These are phyloP conservation scores for Adelognathus sp. DNA, from an alignment of 2,888 invertebrate genomes.

Conservation along the genomic window DNA sequence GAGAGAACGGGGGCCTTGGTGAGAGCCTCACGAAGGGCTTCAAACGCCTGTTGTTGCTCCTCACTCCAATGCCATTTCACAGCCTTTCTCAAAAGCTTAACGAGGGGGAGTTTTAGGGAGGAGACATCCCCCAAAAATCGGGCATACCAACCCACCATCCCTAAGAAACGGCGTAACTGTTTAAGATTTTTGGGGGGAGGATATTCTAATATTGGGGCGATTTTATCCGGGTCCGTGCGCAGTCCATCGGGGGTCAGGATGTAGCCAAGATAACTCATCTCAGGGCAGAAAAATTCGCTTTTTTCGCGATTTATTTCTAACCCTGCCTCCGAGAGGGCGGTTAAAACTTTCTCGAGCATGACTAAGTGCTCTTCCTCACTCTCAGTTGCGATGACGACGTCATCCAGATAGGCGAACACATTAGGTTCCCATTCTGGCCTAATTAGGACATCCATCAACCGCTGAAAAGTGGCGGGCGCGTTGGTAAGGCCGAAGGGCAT, in stretches of 20 bases:
- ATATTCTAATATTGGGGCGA: too few species aligned
- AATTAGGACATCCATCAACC: conserved; percentile 35
- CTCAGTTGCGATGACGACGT: conserved; percentile 29
- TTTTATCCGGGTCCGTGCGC: not conserved
- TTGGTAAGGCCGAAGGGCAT: too few species aligned
- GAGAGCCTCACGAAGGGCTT: too few species aligned
- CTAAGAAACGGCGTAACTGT: too few species aligned
- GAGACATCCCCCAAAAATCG: too few species aligned
- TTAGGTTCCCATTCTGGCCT: conserved; percentile 16
- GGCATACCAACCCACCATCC: too few species aligned
- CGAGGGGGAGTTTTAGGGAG: too few species aligned
- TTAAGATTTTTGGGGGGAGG: too few species aligned
- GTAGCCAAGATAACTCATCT: conserved; percentile 29
- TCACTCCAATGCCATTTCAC: too few species aligned
- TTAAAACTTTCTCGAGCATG: conserved; percentile 21
- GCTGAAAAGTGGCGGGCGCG: conserved; percentile 23
- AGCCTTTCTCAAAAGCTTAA: too few species aligned
- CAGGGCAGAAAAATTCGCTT: conserved; percentile 57
- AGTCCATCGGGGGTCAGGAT: not conserved
- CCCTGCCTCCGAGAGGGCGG: conserved; percentile 10
- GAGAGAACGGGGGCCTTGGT: not conserved
- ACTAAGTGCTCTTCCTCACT: conserved; percentile 39
- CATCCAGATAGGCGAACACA: conserved; percentile 42
- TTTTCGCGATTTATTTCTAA: conserved; percentile 52
- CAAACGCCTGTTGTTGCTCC: too few species aligned